These are phyloP conservation scores for Chlorodrepanis virens DNA, from an alignment of 2,113 vertebrate genomes.

Conservation along the genomic window DNA sequence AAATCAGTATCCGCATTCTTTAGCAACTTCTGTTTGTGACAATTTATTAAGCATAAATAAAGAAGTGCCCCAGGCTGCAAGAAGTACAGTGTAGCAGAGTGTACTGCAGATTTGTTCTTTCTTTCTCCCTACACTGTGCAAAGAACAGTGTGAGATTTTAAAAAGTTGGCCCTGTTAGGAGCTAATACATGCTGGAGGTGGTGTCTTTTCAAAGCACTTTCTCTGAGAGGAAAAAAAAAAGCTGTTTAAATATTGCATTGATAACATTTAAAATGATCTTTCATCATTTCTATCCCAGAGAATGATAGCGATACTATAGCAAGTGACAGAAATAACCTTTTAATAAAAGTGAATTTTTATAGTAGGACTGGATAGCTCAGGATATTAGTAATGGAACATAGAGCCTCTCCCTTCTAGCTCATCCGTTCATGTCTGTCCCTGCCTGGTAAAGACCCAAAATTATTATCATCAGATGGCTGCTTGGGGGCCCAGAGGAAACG, in stretches of 20 bases:
- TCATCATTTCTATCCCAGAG: conserved; percentile 50
- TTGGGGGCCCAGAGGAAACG: conserved; percentile 49
- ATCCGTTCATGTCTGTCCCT: conserved; percentile 40
- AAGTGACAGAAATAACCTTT: conserved; percentile 70
- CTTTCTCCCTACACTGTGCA: neutral
- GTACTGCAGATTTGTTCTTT: neutral
- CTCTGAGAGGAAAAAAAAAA: neutral
- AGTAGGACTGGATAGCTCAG: conserved; percentile 59
- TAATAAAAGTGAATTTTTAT: conserved; percentile 70
- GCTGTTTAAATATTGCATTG: conserved; percentile 58
- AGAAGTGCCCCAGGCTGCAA: neutral
- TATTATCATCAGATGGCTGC: conserved; percentile 62
- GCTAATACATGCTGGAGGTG: neutral
- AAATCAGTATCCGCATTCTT: conserved; percentile 31
- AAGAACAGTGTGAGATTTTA: conserved; percentile 10
- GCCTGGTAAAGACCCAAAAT: conserved; percentile 58
- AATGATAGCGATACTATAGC: conserved; percentile 63
- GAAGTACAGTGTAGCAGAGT: neutral
- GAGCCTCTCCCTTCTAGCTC: conserved; percentile 59
- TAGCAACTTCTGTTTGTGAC: conserved; percentile 11
- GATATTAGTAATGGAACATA: conserved; percentile 67
- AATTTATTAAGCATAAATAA: conserved; percentile 18
- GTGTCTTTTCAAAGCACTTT: conserved; percentile 33
- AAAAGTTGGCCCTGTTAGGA: neutral
- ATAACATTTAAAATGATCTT: conserved; percentile 65